Base-by-base conservation (phyloP, 2,888 invertebrate species). In the Vanessa cardui region DNA sequence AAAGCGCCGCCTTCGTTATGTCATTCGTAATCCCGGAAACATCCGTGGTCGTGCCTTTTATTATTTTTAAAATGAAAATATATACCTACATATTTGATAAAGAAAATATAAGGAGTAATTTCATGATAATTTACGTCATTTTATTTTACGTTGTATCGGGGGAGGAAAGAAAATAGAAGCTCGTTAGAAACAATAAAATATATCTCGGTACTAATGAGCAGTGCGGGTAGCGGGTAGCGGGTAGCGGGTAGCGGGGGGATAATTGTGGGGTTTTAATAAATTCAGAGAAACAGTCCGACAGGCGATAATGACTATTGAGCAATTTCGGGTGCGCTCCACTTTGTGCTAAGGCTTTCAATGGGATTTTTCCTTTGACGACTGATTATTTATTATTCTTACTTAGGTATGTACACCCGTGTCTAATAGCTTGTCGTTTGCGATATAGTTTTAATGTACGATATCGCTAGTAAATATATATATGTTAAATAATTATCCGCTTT, bases 161-260 rank as follows among this genome's bases (percentile, higher is more conserved):
- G 49, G 54, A 47, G 39, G 62, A 54, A 39, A 49, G 49, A 54
- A 70, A 68, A 70, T 64, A 67, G 67, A 64, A 45, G 62, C 62
- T 62, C 71, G 69, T 71, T 69, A 64, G 69, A 56, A 62, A 69
- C 69, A 66, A 71, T 71, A 71, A 69, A 71, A 69, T 71, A 69
- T 66, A 66, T 71, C 71, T 64, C 64, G 47, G 54, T 18, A 58
- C 44, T 69, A 71, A 71, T 69, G 71, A 71, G 71, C 65, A 49
- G 39, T 47, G 3, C 15, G 39, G 20, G 16, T 50, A 45, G 56
- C 31, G 33, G 61, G 15, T n/a, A n/a, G 56, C 4, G 33, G 20
- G 52, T n/a, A n/a, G 15, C 7, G 45, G 31, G 15, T n/a, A n/a
- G 39, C 0, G 58, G 5, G 56, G 62, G 61, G 50, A 52, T 62